These are phyloP conservation scores for Siphamia tubifer DNA, from an alignment of 2,113 vertebrate species.

Conservation along the genomic window DNA sequence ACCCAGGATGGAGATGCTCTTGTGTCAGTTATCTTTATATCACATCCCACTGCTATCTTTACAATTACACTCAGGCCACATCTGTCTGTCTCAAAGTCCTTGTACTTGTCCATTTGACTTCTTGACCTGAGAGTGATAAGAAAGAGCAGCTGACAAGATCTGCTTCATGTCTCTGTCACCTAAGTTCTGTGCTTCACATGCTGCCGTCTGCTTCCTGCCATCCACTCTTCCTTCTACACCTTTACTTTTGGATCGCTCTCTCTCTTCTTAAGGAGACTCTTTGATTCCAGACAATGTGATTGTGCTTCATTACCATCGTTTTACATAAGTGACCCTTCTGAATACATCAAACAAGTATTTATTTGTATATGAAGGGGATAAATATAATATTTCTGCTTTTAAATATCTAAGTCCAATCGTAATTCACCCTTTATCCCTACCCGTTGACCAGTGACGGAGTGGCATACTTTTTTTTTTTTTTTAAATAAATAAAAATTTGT, in stretches of 20 bases:
- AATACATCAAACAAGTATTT: too few relatives aligned
- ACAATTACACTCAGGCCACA: too few relatives aligned
- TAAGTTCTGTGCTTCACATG: background rate
- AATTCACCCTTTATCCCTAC: too few relatives aligned
- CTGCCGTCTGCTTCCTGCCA: background rate
- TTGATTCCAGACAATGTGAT: slow-evolving; percentile 10
- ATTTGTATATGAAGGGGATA: too few relatives aligned
- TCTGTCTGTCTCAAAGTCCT: background rate
- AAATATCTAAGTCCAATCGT: too few relatives aligned
- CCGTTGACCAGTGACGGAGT: too few relatives aligned
- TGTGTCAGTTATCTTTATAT: background rate
- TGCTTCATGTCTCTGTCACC: background rate
- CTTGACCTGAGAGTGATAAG: slow-evolving; percentile 15
- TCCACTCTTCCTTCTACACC: background rate
- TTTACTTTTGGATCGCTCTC: background rate
- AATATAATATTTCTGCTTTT: too few relatives aligned
- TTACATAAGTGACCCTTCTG: too few relatives aligned
- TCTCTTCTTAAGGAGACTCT: slow-evolving; percentile 11
- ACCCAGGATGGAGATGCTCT: background rate
- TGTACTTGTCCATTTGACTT: background rate
- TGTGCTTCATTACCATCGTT: too few relatives aligned
- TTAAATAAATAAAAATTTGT: too few relatives aligned
- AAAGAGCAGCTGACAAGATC: slow-evolving; percentile 19
- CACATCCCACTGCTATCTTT: too few relatives aligned
- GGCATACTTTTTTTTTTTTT: too few relatives aligned